Conservation (phyloP, 2,888 invertebrate species). For the Lampropteryx suffumata region DNA sequence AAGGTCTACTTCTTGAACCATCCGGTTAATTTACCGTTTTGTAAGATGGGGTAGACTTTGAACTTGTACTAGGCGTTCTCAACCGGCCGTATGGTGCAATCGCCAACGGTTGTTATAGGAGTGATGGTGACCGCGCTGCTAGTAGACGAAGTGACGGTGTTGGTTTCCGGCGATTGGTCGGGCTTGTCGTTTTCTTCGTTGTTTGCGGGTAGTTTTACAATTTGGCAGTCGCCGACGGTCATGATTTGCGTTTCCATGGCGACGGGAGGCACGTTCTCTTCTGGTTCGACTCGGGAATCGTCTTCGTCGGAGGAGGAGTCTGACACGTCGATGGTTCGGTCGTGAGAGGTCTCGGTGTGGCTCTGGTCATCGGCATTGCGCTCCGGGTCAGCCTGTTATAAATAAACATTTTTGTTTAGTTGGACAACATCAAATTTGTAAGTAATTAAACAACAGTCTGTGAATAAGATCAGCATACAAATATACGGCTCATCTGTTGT, state of each 20-base stretch:
- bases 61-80: conserved; percentile 61
- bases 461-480: no score
- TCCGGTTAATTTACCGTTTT: background rate
- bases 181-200: conserved; percentile 48
- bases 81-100: conserved; percentile 76
- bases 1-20: conserved; percentile 1
- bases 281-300: conserved; percentile 60
- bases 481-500: no score
- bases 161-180: conserved; percentile 48
- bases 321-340: conserved; percentile 72
- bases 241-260: conserved; percentile 72
- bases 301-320: conserved; percentile 71
- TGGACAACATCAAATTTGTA: no score
- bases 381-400: conserved; percentile 56
- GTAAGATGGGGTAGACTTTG: conserved; percentile 52
- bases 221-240: conserved; percentile 81
- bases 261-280: conserved; percentile 61
- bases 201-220: conserved; percentile 69
- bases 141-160: conserved; percentile 49
- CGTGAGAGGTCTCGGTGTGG: conserved; percentile 40
- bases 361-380: conserved; percentile 30
- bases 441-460: no score
- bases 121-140: conserved; percentile 74
- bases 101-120: conserved; percentile 74
- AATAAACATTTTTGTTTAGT: no score